Evolutionary conservation across 2,113 vertebrate genomes (phyloP), one percentile per base, ranked within the genome.

Genomic region (Grammomys dolichurus): DNA sequence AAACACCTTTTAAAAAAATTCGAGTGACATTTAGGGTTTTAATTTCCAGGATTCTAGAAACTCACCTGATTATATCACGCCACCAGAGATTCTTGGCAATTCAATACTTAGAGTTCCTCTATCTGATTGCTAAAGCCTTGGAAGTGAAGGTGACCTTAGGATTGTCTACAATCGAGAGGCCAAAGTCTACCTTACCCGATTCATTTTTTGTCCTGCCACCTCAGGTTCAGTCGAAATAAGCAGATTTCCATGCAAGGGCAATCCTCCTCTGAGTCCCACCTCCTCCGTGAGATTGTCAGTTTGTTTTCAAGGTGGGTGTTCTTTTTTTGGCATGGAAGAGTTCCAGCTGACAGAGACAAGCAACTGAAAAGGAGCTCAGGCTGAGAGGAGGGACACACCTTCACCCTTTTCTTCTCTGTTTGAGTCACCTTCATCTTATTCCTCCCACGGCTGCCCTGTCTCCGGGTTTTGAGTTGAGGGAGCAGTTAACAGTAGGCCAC

Each of bases 401-500:
- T 56, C 24, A 58, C 13, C 97, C 12, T 33, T 24, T 93, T 7
- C n/a, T 2, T 7, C 22, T 0, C n/a, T 0, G 0, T 63, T 63
- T 92, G 78, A 88, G 24, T 75, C 51, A 67, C 43, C 67, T 31
- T 5, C 0, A 1, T 36, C 9, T 72, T 36, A 8, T 22, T 76
- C 48, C 76, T 77, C 75, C 65, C 26, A 0, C n/a, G 3, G 1
- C 51, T 94, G 70, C 90, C 17, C 56, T 54, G 33, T 96, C 92
- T 40, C 70, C 54, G 86, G 91, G 87, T 96, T 97, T 97, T 2
- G 4, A 54, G 97, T 97, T 95, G 97, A 96, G 97, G 80, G 92
- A 96, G 95, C 73, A 96, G 95, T 97, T 96, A 85, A 97, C 85
- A 31, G 93, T 31, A 78, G 93, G 51, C 48, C 22, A 26, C 26